phyloP scores from a whole-genome alignment of 2,113 vertebrate genomes.

The Otolemur garnettii region DNA sequence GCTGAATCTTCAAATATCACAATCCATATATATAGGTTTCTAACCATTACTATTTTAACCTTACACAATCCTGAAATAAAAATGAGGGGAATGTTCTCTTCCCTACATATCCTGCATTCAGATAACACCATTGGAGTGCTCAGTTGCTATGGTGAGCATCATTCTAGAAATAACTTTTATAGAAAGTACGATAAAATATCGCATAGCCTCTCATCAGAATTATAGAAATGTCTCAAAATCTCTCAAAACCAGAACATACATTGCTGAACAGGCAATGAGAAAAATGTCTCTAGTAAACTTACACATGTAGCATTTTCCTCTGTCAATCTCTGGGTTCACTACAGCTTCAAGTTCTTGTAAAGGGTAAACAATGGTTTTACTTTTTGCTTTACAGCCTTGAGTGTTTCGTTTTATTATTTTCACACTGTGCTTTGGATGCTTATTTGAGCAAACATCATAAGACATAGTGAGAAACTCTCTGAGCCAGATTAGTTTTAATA shows the following conservation, averaged over 20 bases:
- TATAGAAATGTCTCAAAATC: not conserved
- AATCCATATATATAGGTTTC: not conserved
- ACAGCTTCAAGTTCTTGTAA: not conserved
- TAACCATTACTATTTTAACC: constrained; percentile 21
- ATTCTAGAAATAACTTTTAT: not conserved
- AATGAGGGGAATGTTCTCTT: not conserved
- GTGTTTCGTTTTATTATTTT: not conserved
- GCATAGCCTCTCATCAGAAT: not conserved
- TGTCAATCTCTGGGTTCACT: not conserved
- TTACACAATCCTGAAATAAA: constrained; percentile 29
- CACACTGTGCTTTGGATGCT: not conserved
- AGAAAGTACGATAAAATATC: not conserved
- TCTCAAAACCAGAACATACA: not conserved
- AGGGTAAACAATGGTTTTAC: not conserved
- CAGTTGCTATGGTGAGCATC: constrained; percentile 63
- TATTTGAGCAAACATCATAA: constrained; percentile 60
- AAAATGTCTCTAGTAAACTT: not conserved
- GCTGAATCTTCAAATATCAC: not conserved
- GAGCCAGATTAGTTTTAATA: constrained; percentile 72
- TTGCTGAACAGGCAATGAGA: not conserved
- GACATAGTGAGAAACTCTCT: constrained; percentile 39
- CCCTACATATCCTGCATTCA: not conserved
- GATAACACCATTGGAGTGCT: not conserved
- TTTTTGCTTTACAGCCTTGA: not conserved
- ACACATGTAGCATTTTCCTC: not conserved